Base-by-base conservation (phyloP, 2,888 invertebrate species). In the Cerastis leucographa region DNA sequence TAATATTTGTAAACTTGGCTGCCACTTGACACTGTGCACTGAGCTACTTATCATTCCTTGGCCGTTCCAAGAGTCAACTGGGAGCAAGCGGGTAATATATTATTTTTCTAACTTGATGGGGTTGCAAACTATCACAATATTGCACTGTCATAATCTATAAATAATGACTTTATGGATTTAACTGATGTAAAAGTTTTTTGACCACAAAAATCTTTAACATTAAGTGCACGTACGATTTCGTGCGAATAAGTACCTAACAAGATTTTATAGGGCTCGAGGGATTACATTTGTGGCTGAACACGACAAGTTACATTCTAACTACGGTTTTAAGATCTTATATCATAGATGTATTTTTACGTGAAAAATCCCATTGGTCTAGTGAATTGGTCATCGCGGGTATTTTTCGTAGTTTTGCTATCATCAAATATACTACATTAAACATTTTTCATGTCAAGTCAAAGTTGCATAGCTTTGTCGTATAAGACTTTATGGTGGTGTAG, bases 41-140 rank as follows among this genome's bases (percentile, higher is more conserved):
- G 25, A 75, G 72, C 64, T 81, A 81, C 77, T 88, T 88, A 78
- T 75, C 71, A 79, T 85, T 78, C 76, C 64, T n/a, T 14, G 59
- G 64, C 65, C 74, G 78, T 74, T 78, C 71, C 61, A 71, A 66
- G 71, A 76, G 71, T 78, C 85, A 78, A 77, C 83, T 73, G 86
- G 78, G 71, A 84, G 69, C 51, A 42, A 65, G n/a, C 42, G 74
- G 42, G 71, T 74, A 77, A 82, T 84, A 77, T 72, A 71, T 80
- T 73, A 84, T 80, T 75, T 77, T 74, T 49, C 44, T 46, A 66
- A 83, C 71, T 77, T 62, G 69, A 82, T 72, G 59, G 68, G 71
- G 35, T 72, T 66, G 69, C 71, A 76, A 82, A 72, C 83, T 77
- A 77, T 77, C 51, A 40, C 72, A 70, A 83, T 68, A 83, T 72